Evolutionary conservation across 2,113 vertebrate genomes (phyloP).

Genomic region (Gymnocephalus cernua): DNA sequence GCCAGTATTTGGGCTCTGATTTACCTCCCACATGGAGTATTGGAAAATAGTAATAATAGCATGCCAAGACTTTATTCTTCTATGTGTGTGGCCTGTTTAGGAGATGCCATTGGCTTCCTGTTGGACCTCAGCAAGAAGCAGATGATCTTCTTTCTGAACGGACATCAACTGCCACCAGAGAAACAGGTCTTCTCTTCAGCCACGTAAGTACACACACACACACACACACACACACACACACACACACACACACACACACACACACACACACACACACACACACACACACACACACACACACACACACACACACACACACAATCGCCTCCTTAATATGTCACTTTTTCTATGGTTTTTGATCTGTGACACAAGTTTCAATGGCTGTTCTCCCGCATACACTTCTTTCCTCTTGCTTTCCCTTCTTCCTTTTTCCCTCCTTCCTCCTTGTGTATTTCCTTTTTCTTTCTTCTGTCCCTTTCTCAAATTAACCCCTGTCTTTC

Average conservation of each 20-base stretch:
- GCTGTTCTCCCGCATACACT: background rate
- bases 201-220: conserved; percentile 85
- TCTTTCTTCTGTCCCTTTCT: background rate
- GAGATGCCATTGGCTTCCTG: conserved; percentile 97
- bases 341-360: background rate
- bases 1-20: conserved; percentile 2
- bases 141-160: conserved; percentile 99
- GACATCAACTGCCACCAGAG: conserved; percentile 96
- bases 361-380: background rate
- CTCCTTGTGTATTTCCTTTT: background rate
- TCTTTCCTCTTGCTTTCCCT: background rate
- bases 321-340: background rate
- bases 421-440: background rate
- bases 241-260: background rate
- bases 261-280: background rate
- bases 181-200: conserved; percentile 99
- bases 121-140: conserved; percentile 98
- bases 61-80: background rate
- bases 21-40: conserved; percentile 3
- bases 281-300: background rate
- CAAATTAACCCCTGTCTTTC: background rate
- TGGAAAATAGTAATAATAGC: conserved; percentile 7
- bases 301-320: background rate
- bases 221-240: background rate
- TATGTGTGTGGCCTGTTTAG: conserved; percentile 73